Percentiles rank a stretch among this genome's conserved stretches.
These are phyloP conservation scores for Onchidella celtica DNA, from an alignment of 2,888 invertebrate genomes.

Conservation along the genomic window DNA sequence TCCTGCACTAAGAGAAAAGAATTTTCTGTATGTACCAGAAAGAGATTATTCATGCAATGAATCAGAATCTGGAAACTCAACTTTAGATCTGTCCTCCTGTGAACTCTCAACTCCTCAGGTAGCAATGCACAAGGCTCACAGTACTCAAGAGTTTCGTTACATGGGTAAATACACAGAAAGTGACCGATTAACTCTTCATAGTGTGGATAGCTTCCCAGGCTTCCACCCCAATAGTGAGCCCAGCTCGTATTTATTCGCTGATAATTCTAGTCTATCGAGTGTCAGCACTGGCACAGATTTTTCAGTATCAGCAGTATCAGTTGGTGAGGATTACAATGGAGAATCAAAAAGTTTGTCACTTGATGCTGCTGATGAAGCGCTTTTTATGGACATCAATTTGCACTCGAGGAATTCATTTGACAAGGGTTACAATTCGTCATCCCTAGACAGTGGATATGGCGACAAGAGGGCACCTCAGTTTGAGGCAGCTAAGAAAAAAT, in stretches of 20 bases:
- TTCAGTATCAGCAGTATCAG: slow-evolving; percentile 72
- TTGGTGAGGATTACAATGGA: slow-evolving; percentile 64
- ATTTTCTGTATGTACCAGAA: slow-evolving; percentile 26
- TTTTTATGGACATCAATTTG: slow-evolving; percentile 75
- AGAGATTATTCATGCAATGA: slow-evolving; percentile 31
- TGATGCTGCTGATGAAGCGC: slow-evolving; percentile 71
- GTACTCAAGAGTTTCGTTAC: slow-evolving; percentile 49
- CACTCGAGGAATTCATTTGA: slow-evolving; percentile 75
- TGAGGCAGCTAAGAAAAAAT: slow-evolving; percentile 38
- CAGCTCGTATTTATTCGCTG: slow-evolving; percentile 63
- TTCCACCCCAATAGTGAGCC: slow-evolving; percentile 63
- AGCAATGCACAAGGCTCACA: slow-evolving; percentile 46
- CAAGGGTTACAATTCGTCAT: slow-evolving; percentile 64
- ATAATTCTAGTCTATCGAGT: slow-evolving; percentile 77
- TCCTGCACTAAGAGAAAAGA: slow-evolving; percentile 23
- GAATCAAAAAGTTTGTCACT: slow-evolving; percentile 64
- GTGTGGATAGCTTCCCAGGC: slow-evolving; percentile 66
- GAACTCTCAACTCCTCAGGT: slow-evolving; percentile 15
- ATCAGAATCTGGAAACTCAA: slow-evolving; percentile 34
- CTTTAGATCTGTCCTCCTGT: slow-evolving; percentile 29
- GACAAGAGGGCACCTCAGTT: slow-evolving; percentile 58
- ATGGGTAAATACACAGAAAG: slow-evolving; percentile 57
- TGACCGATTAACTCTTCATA: slow-evolving; percentile 66
- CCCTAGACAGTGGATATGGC: slow-evolving; percentile 67
- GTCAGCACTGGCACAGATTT: slow-evolving; percentile 76